These are phyloP conservation scores for Pipistrellus kuhlii DNA, from an alignment of 2,797 vertebrate genomes.

Conservation along the genomic window DNA sequence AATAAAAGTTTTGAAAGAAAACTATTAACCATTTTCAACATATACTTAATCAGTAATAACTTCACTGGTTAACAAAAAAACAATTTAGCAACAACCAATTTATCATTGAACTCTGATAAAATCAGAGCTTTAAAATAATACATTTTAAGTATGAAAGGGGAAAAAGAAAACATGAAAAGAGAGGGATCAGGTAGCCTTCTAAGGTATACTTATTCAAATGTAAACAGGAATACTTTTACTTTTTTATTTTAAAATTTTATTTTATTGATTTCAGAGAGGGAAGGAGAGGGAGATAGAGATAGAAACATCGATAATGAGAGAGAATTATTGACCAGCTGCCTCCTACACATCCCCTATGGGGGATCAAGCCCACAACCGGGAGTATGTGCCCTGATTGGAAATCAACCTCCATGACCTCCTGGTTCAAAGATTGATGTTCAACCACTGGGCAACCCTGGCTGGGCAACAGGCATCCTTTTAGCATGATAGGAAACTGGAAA, in stretches of 20 bases:
- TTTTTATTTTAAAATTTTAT: no score
- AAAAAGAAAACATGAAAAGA: neutral
- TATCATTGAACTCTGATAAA: neutral
- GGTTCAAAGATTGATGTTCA: no score
- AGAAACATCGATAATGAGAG: no score
- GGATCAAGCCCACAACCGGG: no score
- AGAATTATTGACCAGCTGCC: no score
- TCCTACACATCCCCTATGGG: no score
- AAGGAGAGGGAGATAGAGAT: no score
- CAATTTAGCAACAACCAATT: neutral
- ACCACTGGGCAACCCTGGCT: no score
- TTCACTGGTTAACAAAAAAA: neutral
- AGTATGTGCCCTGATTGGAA: no score
- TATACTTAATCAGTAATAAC: neutral
- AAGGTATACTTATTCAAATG: neutral
- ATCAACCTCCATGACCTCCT: no score
- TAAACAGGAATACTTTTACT: neutral
- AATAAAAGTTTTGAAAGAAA: neutral
- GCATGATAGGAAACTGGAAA: neutral
- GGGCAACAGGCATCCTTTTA: no score
- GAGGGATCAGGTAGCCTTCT: neutral
- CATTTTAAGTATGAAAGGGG: neutral
- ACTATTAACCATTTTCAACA: neutral
- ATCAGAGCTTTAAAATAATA: slow-evolving; percentile 8
- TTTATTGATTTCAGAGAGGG: no score